Percentiles rank a stretch among this genome's conserved stretches.
phyloP scores from a whole-genome alignment of 1,140 invertebrate genomes.

The Radopholus similis region DNA sequence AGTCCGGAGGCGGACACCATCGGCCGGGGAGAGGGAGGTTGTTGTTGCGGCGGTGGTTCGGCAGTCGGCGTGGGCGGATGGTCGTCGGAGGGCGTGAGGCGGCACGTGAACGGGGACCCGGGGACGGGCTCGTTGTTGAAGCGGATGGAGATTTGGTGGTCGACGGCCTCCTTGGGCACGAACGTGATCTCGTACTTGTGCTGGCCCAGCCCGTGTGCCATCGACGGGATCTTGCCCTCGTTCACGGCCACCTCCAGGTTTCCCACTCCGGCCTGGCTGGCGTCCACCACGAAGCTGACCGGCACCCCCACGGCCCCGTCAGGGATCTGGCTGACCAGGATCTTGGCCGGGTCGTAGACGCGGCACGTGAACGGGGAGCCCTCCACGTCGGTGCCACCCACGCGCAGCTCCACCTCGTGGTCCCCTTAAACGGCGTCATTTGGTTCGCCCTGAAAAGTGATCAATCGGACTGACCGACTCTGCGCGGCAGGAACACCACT shows the following conservation, averaged over 20 bases:
- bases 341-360: slow-evolving; percentile 83
- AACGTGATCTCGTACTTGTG: slow-evolving; percentile 93
- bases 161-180: slow-evolving; percentile 82
- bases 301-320: slow-evolving; percentile 82
- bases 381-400: slow-evolving; percentile 32
- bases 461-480: slow-evolving; percentile 67
- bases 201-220: slow-evolving; percentile 89
- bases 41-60: slow-evolving; percentile 2
- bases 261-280: slow-evolving; percentile 90
- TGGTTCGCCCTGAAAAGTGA: slow-evolving; percentile 4
- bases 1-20: slow-evolving; percentile 74
- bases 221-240: slow-evolving; percentile 77
- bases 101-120: slow-evolving; percentile 62
- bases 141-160: slow-evolving; percentile 89
- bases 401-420: slow-evolving; percentile 75
- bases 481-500: slow-evolving; percentile 79
- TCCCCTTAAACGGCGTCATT: slow-evolving; percentile 77
- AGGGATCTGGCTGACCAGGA: slow-evolving; percentile 80
- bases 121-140: slow-evolving; percentile 96
- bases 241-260: slow-evolving; percentile 94
- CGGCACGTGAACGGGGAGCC: slow-evolving; percentile 67
- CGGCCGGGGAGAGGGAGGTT: slow-evolving; percentile 47
- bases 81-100: slow-evolving; percentile 28
- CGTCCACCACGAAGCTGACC: slow-evolving; percentile 88
- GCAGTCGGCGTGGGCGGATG: not conserved